Conservation (phyloP, 2,888 invertebrate genomes). For the Philhelius pedissequus region DNA sequence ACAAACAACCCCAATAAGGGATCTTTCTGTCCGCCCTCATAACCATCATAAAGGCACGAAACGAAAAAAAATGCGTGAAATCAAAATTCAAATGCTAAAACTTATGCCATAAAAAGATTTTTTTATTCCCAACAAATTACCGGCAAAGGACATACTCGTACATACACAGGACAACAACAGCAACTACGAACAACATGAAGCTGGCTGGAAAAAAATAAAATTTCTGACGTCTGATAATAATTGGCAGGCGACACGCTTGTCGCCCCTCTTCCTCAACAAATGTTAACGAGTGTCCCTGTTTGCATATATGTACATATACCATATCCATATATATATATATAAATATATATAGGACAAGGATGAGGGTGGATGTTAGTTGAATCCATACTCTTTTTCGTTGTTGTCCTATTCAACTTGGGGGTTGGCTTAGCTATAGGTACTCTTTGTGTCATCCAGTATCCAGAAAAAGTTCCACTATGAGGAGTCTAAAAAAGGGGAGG, state of each 20-base stretch:
- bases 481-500: background rate
- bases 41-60: background rate
- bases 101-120: conserved; percentile 54
- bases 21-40: background rate
- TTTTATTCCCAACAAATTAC: conserved; percentile 48
- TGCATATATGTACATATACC: conserved; percentile 14
- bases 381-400: background rate
- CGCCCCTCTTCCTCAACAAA: background rate
- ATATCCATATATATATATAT: no score
- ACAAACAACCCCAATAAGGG: background rate
- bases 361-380: background rate
- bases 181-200: conserved; percentile 4
- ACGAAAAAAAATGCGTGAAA: conserved; percentile 36
- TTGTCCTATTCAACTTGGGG: conserved; percentile 18
- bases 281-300: conserved; percentile 45
- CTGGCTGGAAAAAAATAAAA: conserved; percentile 34
- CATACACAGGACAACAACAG: background rate
- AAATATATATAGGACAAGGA: background rate
- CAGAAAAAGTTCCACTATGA: conserved; percentile 28
- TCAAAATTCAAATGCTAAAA: conserved; percentile 61
- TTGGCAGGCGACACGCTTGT: conserved; percentile 51
- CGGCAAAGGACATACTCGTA: background rate
- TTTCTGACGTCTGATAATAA: conserved; percentile 53
- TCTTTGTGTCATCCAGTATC: conserved; percentile 29
- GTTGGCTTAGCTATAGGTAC: no score